These are phyloP conservation scores for Perognathus longimembris DNA, from an alignment of 2,113 vertebrate genomes.

Conservation along the genomic window DNA sequence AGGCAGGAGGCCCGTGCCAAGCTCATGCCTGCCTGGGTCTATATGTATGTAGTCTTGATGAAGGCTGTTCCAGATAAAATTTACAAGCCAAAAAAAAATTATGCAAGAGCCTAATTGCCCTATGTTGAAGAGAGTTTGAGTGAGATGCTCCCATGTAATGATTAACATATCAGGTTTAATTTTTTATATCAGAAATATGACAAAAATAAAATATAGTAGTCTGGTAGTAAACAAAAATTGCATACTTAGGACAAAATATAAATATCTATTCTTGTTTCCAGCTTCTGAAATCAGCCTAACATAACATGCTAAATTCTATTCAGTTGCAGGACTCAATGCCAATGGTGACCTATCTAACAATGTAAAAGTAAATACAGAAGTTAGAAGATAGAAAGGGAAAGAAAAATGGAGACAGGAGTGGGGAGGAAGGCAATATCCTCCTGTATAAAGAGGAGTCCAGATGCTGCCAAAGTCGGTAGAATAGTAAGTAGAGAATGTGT, in stretches of 20 bases:
- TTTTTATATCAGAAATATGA: background rate
- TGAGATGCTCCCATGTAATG: background rate
- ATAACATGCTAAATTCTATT: background rate
- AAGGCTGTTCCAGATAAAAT: background rate
- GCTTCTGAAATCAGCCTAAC: background rate
- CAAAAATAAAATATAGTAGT: background rate
- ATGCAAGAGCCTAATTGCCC: background rate
- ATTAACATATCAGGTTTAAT: background rate
- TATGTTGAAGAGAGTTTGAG: background rate
- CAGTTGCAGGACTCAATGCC: background rate
- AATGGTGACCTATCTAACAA: background rate
- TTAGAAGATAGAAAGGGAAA: background rate
- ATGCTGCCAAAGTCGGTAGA: background rate
- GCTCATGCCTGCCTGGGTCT: too few species aligned
- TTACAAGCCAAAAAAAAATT: background rate
- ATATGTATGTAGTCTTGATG: background rate
- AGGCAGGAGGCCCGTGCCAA: too few species aligned
- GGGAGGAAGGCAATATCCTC: background rate
- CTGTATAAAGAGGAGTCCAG: background rate
- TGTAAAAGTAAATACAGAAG: background rate
- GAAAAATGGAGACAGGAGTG: background rate
- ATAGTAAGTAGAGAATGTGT: background rate
- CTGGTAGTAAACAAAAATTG: background rate
- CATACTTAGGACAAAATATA: background rate
- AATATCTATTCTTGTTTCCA: background rate